Evolutionary conservation across 1,140 invertebrate species (phyloP).

Genomic region (Marisa cornuarietis): DNA sequence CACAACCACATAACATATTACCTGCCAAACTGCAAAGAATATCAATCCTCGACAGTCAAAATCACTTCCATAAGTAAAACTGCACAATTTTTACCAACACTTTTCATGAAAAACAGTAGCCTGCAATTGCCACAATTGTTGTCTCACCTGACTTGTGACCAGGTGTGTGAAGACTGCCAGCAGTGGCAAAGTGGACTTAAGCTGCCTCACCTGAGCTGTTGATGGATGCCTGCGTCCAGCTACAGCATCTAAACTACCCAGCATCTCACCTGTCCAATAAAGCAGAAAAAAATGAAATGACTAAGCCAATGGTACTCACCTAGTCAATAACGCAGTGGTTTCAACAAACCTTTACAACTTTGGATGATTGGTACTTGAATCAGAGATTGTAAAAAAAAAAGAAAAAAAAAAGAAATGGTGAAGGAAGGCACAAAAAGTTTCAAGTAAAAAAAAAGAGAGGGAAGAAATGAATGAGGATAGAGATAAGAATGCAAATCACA

Average conservation of each 20-base stretch:
- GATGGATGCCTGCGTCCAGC: conserved; percentile 60
- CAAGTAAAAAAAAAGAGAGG: background rate
- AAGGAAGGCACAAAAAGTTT: background rate
- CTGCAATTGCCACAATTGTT: too few species aligned
- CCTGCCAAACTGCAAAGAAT: too few species aligned
- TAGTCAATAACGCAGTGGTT: background rate
- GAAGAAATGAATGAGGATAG: background rate
- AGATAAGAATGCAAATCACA: background rate
- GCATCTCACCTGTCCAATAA: conserved; percentile 47
- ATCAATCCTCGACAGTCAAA: too few species aligned
- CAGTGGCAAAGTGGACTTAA: conserved; percentile 52
- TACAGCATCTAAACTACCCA: conserved; percentile 52
- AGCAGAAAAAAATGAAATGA: background rate
- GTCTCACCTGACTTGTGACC: conserved; percentile 54
- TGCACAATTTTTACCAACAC: too few species aligned
- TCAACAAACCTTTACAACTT: too few species aligned
- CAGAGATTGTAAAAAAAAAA: background rate
- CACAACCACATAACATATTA: too few species aligned
- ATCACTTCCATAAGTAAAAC: too few species aligned
- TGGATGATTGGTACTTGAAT: too few species aligned
- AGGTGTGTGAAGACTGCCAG: conserved; percentile 56
- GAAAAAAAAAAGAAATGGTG: background rate
- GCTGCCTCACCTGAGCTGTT: conserved; percentile 54
- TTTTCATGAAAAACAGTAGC: too few species aligned
- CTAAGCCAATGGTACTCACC: background rate